Evolutionary conservation across 2,797 vertebrate species (phyloP).

Genomic region (Huso huso): DNA sequence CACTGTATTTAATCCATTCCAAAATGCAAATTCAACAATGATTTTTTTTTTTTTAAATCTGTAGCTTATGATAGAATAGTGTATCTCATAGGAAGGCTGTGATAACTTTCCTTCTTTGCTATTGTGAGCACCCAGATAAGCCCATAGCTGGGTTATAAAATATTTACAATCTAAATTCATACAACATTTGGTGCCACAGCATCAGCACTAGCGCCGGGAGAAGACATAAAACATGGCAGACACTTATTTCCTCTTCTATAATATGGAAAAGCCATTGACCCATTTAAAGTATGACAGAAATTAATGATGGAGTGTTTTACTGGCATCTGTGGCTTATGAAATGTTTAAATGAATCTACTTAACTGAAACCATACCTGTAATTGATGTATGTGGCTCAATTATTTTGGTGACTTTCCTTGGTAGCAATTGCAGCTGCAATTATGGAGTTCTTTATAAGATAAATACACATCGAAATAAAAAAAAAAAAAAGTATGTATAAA

Average conservation of each 20-base stretch:
- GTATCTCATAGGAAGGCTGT: no score
- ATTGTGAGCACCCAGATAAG: no score
- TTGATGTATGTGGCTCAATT: neutral
- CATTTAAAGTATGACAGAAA: neutral
- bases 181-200: no score
- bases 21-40: no score
- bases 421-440: neutral
- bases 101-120: no score
- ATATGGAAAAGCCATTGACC: neutral
- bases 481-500: slow-evolving; percentile 1
- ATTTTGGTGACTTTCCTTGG: neutral
- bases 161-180: no score
- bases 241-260: neutral
- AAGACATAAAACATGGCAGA: neutral
- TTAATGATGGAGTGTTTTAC: neutral
- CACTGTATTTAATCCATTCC: no score
- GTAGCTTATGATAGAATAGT: no score
- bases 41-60: no score
- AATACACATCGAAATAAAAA: neutral
- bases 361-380: slow-evolving; percentile 2
- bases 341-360: neutral
- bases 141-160: no score
- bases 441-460: neutral
- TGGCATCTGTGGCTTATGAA: neutral
- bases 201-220: neutral